Evolutionary conservation across 2,888 invertebrate genomes (phyloP).

Genomic region (Tridacna crocea): DNA sequence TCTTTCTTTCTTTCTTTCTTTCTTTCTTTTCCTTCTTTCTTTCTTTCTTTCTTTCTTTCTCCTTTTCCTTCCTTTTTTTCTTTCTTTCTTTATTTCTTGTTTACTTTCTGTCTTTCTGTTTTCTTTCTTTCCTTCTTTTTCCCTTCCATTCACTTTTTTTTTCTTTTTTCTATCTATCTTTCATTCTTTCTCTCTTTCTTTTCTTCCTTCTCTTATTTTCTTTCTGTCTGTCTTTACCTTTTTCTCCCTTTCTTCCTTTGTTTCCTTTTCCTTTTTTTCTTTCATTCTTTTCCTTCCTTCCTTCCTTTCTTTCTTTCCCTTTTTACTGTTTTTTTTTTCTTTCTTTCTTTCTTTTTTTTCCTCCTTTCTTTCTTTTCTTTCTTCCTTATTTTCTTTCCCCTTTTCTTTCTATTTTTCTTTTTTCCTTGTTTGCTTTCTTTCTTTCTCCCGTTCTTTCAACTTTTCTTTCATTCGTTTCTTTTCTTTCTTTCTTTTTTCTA

Average conservation of each 20-base stretch:
- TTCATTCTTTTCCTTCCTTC: neutral
- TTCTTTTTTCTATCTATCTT: neutral
- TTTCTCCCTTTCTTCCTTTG: neutral
- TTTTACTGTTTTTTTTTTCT: neutral
- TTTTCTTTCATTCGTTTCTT: neutral
- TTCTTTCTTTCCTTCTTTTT: neutral
- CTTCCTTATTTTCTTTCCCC: neutral
- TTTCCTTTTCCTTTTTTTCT: neutral
- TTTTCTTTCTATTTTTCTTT: constrained; percentile 1
- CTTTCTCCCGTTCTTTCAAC: neutral
- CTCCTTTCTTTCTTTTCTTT: neutral
- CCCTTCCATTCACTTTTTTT: neutral
- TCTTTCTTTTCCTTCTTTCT: neutral
- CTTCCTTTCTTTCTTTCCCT: neutral
- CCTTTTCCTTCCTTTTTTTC: neutral
- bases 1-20: neutral
- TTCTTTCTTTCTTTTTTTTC: neutral
- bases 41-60: neutral
- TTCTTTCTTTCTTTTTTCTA: neutral
- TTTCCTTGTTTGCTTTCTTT: neutral
- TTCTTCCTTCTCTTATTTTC: neutral
- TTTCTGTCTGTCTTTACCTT: neutral
- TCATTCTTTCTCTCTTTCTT: neutral
- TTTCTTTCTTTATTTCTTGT: neutral
- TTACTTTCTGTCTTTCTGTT: neutral